Base-by-base conservation (phyloP, 2,888 invertebrate species). In the Eledona agricola region DNA sequence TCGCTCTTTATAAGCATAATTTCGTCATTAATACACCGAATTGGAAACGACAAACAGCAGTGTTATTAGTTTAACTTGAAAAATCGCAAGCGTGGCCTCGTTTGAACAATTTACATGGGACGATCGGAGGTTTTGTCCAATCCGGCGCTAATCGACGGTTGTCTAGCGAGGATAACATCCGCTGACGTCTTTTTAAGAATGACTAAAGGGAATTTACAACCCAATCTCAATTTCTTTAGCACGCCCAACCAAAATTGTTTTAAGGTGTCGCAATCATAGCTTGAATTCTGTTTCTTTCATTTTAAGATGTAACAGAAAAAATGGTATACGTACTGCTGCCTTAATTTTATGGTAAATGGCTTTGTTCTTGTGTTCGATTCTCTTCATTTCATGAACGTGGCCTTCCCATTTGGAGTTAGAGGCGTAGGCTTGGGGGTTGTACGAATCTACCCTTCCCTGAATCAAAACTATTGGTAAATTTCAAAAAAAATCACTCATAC, bases 101-200 rank as follows among this genome's bases (percentile, higher is more conserved):
- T 7, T 16, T 16, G n/a, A 19, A 2, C 13, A 2, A 38, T 51
- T 55, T 55, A 65, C 65, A 59, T 28, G 2, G 63, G 59, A 13
- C 64, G 49, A 4, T 49, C 35, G 26, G 59, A 23, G 12, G 55
- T 53, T 50, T 59, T 57, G 2, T 53, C 54, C 6, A 68, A 35
- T 26, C 64, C 59, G 31, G 57, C 56, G 51, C 71, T 72, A 17
- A 75, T 72, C 0, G 74, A 72, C 0, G 71, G 69, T 54, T 66
- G 60, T 29, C 63, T 57, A 16, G 51, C 51, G 7, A 74, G 34
- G 3, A 60, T 40, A 15, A 62, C 51, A 50, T 75, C 75, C 9
- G 65, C 35, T 13, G 64, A 61, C 23, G 60, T 54, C 55, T 69
- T 69, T n/a, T 58, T 19, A 4, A 69, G 60, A 7, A 72, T 57